phyloP scores from a whole-genome alignment of 2,113 vertebrate species.

The Burhinus oedicnemus region DNA sequence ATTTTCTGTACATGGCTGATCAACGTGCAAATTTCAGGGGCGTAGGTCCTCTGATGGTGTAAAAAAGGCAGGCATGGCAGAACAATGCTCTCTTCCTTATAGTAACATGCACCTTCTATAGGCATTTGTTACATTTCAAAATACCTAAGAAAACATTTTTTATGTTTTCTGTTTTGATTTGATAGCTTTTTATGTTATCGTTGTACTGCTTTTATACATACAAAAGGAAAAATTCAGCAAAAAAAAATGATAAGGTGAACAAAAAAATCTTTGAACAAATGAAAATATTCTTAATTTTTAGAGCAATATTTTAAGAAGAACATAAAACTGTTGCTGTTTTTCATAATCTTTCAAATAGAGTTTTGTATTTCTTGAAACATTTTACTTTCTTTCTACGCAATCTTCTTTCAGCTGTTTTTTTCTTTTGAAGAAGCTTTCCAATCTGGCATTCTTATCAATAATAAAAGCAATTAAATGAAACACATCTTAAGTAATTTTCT shows the following conservation, averaged over 20 bases:
- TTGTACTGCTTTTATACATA: not conserved
- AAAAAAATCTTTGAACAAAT: not conserved
- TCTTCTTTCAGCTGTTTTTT: not conserved
- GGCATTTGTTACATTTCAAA: not conserved
- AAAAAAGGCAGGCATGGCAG: not conserved
- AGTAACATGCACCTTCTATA: not conserved
- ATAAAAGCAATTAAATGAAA: not conserved
- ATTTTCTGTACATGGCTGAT: not conserved
- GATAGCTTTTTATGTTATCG: not conserved
- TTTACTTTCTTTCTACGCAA: not conserved
- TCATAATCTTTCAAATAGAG: not conserved
- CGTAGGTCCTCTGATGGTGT: not conserved
- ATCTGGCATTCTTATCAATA: not conserved
- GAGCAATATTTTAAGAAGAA: not conserved
- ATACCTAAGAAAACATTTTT: not conserved
- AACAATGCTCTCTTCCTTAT: not conserved
- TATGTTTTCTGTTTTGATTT: not conserved
- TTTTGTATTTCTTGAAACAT: not conserved
- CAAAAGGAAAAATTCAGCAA: not conserved
- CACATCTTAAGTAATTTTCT: not conserved
- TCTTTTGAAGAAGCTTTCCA: not conserved
- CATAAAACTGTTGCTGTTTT: not conserved
- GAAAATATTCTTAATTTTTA: not conserved
- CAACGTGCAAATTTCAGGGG: not conserved
- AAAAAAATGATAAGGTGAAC: not conserved